Evolutionary conservation across 1,140 invertebrate genomes (phyloP).

Genomic region (Drosophila subobscura): DNA sequence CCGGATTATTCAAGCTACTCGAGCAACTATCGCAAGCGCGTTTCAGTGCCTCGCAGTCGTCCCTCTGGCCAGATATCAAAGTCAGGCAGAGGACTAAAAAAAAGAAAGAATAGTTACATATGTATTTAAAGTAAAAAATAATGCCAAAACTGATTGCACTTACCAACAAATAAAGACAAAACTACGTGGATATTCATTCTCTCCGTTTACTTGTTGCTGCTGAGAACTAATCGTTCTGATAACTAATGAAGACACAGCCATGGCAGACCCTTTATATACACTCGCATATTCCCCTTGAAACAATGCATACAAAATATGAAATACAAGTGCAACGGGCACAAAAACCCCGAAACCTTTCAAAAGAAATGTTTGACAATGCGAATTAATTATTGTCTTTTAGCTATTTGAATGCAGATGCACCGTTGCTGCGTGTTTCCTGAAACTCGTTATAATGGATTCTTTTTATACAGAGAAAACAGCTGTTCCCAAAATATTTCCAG

Average conservation of each 20-base stretch:
- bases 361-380: too few species aligned
- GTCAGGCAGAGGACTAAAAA: constrained; percentile 23
- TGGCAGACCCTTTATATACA: constrained; percentile 16
- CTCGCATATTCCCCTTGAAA: not conserved
- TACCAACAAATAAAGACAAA: constrained; percentile 1
- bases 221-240: not conserved
- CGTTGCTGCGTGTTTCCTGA: too few species aligned
- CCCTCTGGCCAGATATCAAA: constrained; percentile 31
- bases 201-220: not conserved
- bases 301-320: not conserved
- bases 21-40: constrained; percentile 10
- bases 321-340: not conserved
- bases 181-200: not conserved
- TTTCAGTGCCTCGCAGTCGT: constrained; percentile 25
- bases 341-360: too few species aligned
- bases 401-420: too few species aligned
- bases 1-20: constrained; percentile 2
- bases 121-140: not conserved
- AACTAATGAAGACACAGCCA: not conserved
- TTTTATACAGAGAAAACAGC: not conserved
- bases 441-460: not conserved
- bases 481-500: not conserved
- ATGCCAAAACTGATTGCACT: constrained; percentile 12
- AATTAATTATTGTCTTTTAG: too few species aligned
- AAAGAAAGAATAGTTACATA: not conserved